Evolutionary conservation across 1,140 invertebrate species (phyloP), one percentile per base, ranked within the genome.

Genomic region (Eciton burchellii): DNA sequence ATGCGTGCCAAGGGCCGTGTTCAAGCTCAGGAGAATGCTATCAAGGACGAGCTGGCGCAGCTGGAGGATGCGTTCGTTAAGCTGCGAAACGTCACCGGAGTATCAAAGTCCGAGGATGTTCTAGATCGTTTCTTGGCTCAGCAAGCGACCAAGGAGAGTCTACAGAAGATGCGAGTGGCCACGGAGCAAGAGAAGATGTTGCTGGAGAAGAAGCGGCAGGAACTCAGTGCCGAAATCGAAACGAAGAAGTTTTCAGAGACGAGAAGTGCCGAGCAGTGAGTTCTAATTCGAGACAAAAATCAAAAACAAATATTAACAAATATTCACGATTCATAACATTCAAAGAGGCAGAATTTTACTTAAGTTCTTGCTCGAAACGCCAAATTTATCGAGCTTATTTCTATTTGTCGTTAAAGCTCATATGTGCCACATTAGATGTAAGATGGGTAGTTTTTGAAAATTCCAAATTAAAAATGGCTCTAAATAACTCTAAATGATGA

Each of bases 241-340:
- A 95, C 95, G 43, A 96, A 95, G 54, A 97, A 97, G 91, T 97
- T 97, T 91, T 96, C 96, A 0, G 96, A 97, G 87, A 96, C 96
- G 3, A 97, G 97, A 91, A 96, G 97, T 84, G 96, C 96, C 81
- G 96, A 97, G 94, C 95, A 96, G 97, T 97, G 93, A 95, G 95
- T 92, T 54, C 47, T 56, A n/a, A 9, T 11, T 41, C 12, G 35
- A 2, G 54, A 4, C 0, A 45, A 56, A 41, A 49, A 73, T 47
- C 35, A 45, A 62, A 21, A 43, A 12, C 9, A 45, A 35, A n/a
- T n/a, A n/a, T n/a, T n/a, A n/a, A n/a, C n/a, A n/a, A n/a, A n/a
- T n/a, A n/a, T n/a, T n/a, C n/a, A n/a, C n/a, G n/a, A n/a, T n/a
- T n/a, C n/a, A n/a, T n/a, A n/a, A n/a, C n/a, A n/a, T n/a, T n/a